Evolutionary conservation across 2,888 invertebrate species (phyloP).

Genomic region (Saturnia pavonia): DNA sequence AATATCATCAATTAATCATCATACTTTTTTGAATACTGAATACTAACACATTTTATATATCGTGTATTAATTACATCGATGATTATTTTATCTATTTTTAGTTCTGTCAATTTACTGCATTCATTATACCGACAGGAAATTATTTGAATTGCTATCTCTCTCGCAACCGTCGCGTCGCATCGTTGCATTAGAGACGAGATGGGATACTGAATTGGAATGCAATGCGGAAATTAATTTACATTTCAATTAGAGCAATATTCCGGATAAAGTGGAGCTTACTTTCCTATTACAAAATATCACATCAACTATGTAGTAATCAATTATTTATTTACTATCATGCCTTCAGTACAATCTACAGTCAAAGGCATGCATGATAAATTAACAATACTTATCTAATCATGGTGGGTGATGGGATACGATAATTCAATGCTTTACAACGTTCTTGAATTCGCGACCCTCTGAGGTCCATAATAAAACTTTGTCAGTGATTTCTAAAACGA

Average conservation of each 20-base stretch:
- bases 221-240: slow-evolving; percentile 24
- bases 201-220: slow-evolving; percentile 14
- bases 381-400: too few species aligned
- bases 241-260: slow-evolving; percentile 21
- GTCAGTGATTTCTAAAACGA: too few species aligned
- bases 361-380: neutral
- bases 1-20: too few species aligned
- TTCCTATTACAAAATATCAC: neutral
- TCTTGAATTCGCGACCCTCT: too few species aligned
- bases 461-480: too few species aligned
- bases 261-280: neutral
- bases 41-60: too few species aligned
- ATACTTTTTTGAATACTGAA: too few species aligned
- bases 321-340: neutral
- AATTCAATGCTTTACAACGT: too few species aligned
- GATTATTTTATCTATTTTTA: neutral
- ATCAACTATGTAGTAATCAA: neutral
- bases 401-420: too few species aligned
- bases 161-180: neutral
- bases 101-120: neutral
- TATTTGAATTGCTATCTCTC: slow-evolving; percentile 3
- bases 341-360: neutral
- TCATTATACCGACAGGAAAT: slow-evolving; percentile 25
- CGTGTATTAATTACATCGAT: neutral
- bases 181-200: slow-evolving; percentile 5